These are phyloP conservation scores for Brachionus angularis DNA, from an alignment of 1,140 invertebrate genomes.

Conservation along the genomic window DNA sequence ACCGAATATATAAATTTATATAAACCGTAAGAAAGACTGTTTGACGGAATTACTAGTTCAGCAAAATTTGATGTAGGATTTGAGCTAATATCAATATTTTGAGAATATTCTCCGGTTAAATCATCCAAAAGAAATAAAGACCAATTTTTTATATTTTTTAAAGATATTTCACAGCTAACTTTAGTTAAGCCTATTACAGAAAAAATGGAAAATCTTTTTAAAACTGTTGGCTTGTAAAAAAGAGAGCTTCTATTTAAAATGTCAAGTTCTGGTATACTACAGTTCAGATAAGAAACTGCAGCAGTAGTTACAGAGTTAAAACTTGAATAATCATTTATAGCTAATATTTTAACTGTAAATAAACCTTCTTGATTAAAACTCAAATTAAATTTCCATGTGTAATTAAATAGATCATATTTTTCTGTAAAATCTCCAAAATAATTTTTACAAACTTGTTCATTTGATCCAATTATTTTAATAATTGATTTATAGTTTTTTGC, in stretches of 20 bases:
- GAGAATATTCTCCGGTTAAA: background rate
- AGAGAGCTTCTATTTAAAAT: slow-evolving; percentile 1
- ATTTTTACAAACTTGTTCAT: background rate
- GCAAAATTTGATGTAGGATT: slow-evolving; percentile 29
- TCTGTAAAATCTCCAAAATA: slow-evolving; percentile 16
- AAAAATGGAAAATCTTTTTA: slow-evolving; percentile 5
- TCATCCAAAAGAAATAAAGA: background rate
- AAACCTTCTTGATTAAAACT: background rate
- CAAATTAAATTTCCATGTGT: background rate
- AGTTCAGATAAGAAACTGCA: background rate
- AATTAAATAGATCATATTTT: background rate
- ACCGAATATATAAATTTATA: slow-evolving; percentile 18
- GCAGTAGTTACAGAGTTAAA: background rate
- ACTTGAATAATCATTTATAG: slow-evolving; percentile 15
- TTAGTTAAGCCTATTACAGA: slow-evolving; percentile 3
- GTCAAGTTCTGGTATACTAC: background rate
- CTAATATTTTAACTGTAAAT: background rate
- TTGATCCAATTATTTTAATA: background rate
- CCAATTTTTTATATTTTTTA: slow-evolving; percentile 21
- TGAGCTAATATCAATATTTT: background rate
- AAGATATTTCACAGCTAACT: background rate
- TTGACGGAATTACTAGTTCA: slow-evolving; percentile 38
- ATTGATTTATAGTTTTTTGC: background rate
- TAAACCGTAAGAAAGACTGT: background rate
- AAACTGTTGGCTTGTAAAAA: slow-evolving; percentile 7